Conservation (phyloP, 2,113 vertebrate genomes). For the Chaetodon auriga region DNA sequence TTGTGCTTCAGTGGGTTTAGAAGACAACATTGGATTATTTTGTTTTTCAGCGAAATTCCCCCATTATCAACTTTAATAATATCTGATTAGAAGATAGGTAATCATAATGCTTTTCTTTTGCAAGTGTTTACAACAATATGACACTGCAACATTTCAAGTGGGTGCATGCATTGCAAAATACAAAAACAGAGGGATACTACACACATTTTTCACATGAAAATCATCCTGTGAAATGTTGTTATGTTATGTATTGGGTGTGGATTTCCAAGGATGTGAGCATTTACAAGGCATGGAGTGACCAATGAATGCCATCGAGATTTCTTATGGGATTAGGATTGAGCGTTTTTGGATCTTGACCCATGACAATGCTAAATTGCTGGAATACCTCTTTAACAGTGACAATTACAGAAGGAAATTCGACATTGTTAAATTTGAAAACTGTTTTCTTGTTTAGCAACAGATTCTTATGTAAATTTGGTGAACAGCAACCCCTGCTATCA, state of each 20-base stretch:
- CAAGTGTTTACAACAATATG: background rate
- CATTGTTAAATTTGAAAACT: too few relatives aligned
- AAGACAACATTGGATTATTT: background rate
- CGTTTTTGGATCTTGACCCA: background rate
- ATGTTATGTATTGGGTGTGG: too few relatives aligned
- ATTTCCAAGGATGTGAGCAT: too few relatives aligned
- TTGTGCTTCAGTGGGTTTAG: conserved; percentile 10
- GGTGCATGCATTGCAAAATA: background rate
- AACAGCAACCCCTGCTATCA: too few relatives aligned
- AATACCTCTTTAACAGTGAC: too few relatives aligned
- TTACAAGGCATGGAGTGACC: too few relatives aligned
- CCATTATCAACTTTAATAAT: background rate
- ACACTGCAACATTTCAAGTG: background rate
- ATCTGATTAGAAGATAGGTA: background rate
- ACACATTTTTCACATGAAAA: background rate
- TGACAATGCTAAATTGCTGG: background rate
- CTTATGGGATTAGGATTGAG: too few relatives aligned
- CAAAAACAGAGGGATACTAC: background rate
- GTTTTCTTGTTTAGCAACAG: too few relatives aligned
- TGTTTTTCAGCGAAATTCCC: background rate
- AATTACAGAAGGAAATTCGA: too few relatives aligned
- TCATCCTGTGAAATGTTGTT: too few relatives aligned
- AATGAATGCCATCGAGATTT: too few relatives aligned
- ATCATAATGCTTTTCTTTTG: background rate
- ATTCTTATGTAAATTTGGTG: too few relatives aligned